Percentiles rank a stretch among this genome's conserved stretches.
These are phyloP conservation scores for Octonoba sinensis DNA, from an alignment of 2,888 invertebrate genomes.

Conservation along the genomic window DNA sequence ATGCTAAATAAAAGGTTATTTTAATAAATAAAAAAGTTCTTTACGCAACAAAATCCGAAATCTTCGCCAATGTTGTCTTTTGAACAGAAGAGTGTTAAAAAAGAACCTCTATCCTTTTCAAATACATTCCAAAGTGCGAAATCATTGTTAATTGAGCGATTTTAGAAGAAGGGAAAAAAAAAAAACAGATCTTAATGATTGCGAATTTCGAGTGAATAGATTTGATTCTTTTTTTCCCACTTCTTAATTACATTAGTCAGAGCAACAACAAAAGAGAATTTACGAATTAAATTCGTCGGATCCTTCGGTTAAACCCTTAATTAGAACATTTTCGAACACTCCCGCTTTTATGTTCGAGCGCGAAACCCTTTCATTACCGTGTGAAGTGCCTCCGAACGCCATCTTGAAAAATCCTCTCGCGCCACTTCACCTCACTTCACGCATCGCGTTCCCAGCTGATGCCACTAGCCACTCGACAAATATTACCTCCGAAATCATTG, in stretches of 20 bases:
- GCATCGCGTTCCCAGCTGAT: constrained; percentile 33
- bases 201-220: neutral
- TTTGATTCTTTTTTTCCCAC: constrained; percentile 3
- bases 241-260: constrained; percentile 31
- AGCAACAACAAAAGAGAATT: constrained; percentile 14
- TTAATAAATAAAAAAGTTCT: too few species aligned
- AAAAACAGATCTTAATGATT: neutral
- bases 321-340: constrained; percentile 34
- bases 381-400: constrained; percentile 20
- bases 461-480: constrained; percentile 8
- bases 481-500: constrained; percentile 1
- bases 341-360: constrained; percentile 5
- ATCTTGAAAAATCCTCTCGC: constrained; percentile 32
- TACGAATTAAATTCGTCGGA: constrained; percentile 6
- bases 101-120: too few species aligned
- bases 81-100: too few species aligned
- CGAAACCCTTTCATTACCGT: constrained; percentile 14
- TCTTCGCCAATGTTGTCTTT: too few species aligned
- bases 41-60: too few species aligned
- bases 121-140: neutral
- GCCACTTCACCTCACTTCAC: constrained; percentile 52
- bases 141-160: constrained; percentile 1
- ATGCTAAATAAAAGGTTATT: too few species aligned
- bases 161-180: neutral
- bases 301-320: constrained; percentile 38